Evolutionary conservation across 1,140 invertebrate species (phyloP).

Genomic region (Drosophila athabasca): DNA sequence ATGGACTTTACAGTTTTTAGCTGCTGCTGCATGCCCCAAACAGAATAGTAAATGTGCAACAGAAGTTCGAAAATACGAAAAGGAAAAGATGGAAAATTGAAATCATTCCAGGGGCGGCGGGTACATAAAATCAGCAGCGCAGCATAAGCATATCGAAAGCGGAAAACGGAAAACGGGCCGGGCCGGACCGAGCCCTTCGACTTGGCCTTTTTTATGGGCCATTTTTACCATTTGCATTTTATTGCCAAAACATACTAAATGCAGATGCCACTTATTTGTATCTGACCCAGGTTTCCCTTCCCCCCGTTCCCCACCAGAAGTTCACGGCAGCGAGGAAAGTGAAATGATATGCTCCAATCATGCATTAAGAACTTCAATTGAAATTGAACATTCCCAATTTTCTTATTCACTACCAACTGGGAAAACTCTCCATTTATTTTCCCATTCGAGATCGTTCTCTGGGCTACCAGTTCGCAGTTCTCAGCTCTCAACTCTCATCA

Average conservation of each 20-base stretch:
- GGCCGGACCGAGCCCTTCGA: background rate
- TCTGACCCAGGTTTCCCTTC: background rate
- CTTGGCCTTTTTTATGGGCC: conserved; percentile 63
- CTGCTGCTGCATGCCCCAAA: conserved; percentile 62
- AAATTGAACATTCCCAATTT: background rate
- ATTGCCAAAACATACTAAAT: conserved; percentile 75
- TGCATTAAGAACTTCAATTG: too few species aligned
- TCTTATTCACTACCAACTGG: conserved; percentile 37
- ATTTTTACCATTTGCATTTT: conserved; percentile 76
- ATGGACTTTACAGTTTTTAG: conserved; percentile 78
- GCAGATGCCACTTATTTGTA: conserved; percentile 52
- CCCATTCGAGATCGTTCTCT: background rate
- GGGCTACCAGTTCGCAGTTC: conserved; percentile 40
- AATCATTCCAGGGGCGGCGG: conserved; percentile 44
- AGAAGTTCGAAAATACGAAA: conserved; percentile 53
- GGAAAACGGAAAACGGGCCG: conserved; percentile 2
- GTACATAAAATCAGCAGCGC: conserved; percentile 61
- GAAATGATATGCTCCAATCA: too few species aligned
- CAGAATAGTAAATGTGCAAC: conserved; percentile 75
- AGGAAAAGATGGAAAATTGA: conserved; percentile 64
- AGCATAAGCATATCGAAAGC: conserved; percentile 74
- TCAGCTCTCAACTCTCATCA: conserved; percentile 15
- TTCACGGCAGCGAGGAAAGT: too few species aligned
- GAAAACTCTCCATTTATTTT: too few species aligned
- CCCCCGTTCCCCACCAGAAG: too few species aligned